A percentile compares a stretch with the other conserved stretches of the same genome.
Evolutionary conservation across 2,888 invertebrate species (phyloP).

Genomic region (Melinaea marsaeus): DNA sequence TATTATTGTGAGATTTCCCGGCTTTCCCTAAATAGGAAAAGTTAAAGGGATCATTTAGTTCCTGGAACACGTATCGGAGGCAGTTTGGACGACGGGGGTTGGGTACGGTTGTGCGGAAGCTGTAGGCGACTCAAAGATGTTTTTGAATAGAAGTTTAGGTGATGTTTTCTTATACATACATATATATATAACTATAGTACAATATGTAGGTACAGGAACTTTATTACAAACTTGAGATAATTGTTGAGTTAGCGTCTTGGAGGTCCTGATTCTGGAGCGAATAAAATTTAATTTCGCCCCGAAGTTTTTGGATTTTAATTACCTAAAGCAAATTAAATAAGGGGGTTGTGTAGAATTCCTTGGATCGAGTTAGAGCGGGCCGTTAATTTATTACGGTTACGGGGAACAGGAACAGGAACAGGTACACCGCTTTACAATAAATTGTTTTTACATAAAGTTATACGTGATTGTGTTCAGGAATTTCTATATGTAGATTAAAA

Average conservation of each 20-base stretch:
- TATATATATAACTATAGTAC: background rate
- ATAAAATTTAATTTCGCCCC: constrained; percentile 74
- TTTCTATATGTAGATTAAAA: too few relatives aligned
- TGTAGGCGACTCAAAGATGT: constrained; percentile 14
- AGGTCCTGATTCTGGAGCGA: constrained; percentile 28
- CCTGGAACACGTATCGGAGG: constrained; percentile 61
- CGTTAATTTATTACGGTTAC: constrained; percentile 30
- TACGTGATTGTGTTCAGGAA: constrained; percentile 8
- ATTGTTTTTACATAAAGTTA: constrained; percentile 19
- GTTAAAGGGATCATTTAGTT: constrained; percentile 76
- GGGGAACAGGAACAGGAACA: constrained; percentile 17
- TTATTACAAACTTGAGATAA: too few relatives aligned
- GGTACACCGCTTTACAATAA: constrained; percentile 25
- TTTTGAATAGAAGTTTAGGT: constrained; percentile 19
- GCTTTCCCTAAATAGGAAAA: constrained; percentile 75
- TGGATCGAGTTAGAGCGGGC: constrained; percentile 27
- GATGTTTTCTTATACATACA: constrained; percentile 13
- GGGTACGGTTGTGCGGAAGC: constrained; percentile 21
- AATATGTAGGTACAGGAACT: too few relatives aligned
- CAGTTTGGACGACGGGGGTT: constrained; percentile 35
- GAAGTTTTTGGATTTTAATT: constrained; percentile 77
- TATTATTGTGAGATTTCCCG: constrained; percentile 70
- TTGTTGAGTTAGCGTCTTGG: background rate
- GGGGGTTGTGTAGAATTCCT: constrained; percentile 23
- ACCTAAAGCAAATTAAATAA: constrained; percentile 66